Conservation (phyloP, 2,113 vertebrate species). For the Larimichthys polyactis region DNA sequence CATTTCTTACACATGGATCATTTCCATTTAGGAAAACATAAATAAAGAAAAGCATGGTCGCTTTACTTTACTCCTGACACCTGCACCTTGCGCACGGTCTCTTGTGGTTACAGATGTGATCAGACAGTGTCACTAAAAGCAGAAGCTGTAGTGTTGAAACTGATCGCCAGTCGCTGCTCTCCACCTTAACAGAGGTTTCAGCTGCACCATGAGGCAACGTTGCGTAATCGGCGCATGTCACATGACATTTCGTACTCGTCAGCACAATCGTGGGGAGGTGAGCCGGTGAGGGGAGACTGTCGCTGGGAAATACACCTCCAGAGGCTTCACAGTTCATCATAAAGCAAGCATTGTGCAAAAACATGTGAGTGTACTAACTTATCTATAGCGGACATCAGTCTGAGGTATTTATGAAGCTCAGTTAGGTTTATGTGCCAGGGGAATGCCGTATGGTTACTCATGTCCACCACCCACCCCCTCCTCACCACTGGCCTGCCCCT, state of each 20-base stretch:
- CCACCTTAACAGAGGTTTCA: conserved; percentile 18
- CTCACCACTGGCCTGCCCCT: conserved; percentile 1
- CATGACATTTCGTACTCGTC: conserved; percentile 42
- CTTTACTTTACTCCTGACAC: too few species aligned
- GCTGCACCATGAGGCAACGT: conserved; percentile 72
- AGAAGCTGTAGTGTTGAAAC: neutral
- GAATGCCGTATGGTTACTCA: conserved; percentile 35
- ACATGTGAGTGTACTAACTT: conserved; percentile 26
- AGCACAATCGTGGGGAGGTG: conserved; percentile 48
- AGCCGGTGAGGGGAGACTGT: neutral
- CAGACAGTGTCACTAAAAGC: neutral
- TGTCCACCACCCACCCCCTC: neutral
- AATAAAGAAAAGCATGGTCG: too few species aligned
- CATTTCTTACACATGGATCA: neutral
- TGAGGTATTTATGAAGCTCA: neutral
- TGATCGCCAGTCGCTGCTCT: neutral
- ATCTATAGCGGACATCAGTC: neutral
- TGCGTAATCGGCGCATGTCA: conserved; percentile 59
- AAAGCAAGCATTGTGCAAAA: neutral
- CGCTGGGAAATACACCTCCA: neutral
- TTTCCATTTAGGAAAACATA: too few species aligned
- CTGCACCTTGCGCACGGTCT: too few species aligned
- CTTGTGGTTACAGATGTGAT: neutral
- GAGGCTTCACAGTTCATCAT: neutral
- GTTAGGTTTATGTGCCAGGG: neutral